phyloP scores from a whole-genome alignment of 2,113 vertebrate genomes.

The Cyanoramphus novaezelandiae region DNA sequence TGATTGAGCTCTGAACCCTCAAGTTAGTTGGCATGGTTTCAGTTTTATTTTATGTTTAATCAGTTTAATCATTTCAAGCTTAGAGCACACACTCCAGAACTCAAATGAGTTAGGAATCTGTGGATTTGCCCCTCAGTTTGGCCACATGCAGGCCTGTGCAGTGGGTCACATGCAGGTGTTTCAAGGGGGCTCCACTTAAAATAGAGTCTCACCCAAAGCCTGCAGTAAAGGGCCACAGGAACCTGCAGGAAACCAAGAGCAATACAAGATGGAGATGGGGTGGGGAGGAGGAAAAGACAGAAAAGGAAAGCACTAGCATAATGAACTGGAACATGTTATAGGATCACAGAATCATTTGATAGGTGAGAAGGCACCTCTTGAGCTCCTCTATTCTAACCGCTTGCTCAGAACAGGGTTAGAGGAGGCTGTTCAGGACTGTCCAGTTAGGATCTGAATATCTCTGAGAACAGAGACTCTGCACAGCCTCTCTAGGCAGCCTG shows the following conservation, averaged over 20 bases:
- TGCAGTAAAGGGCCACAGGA: background rate
- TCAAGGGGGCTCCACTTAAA: background rate
- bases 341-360: background rate
- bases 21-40: background rate
- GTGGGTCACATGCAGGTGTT: fast-evolving
- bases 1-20: background rate
- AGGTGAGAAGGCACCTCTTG: background rate
- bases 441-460: background rate
- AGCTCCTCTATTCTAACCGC: background rate
- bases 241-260: background rate
- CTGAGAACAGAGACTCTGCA: background rate
- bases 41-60: background rate
- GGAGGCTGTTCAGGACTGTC: background rate
- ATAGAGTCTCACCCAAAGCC: background rate
- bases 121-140: background rate
- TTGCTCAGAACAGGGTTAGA: background rate
- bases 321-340: background rate
- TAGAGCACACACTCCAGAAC: background rate
- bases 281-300: background rate
- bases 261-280: background rate
- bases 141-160: background rate
- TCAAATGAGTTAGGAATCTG: background rate
- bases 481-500: background rate
- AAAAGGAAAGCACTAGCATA: background rate
- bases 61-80: background rate